A percentile compares a stretch with the other conserved stretches of the same genome.
phyloP scores from a whole-genome alignment of 2,113 vertebrate genomes.

The Upupa epops region DNA sequence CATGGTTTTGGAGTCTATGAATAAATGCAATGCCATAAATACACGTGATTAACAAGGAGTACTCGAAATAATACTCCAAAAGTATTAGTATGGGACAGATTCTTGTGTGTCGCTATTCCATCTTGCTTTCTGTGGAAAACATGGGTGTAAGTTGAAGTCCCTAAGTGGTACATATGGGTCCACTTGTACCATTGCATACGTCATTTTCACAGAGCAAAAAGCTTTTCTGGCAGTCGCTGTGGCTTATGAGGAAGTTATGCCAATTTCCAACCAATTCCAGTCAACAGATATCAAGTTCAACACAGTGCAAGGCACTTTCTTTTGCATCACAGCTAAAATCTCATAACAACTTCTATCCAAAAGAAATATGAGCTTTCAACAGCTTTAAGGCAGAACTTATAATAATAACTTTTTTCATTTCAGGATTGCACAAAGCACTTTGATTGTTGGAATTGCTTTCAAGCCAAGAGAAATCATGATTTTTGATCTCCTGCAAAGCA shows the following conservation, averaged over 20 bases:
- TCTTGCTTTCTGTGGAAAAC: neutral
- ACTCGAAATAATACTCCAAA: neutral
- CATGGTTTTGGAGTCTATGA: neutral
- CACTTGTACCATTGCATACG: neutral
- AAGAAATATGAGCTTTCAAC: conserved; percentile 31
- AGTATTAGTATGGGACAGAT: neutral
- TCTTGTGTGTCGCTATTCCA: neutral
- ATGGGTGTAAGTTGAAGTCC: neutral
- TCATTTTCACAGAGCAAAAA: neutral
- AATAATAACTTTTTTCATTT: conserved; percentile 29
- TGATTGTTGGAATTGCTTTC: conserved; percentile 8
- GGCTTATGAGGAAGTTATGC: neutral
- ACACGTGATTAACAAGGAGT: neutral
- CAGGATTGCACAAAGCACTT: neutral
- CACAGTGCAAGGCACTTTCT: neutral
- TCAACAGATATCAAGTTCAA: neutral
- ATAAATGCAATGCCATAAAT: neutral
- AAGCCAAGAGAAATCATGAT: neutral
- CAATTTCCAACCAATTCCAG: neutral
- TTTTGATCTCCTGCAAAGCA: neutral
- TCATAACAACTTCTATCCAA: neutral
- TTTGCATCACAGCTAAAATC: neutral
- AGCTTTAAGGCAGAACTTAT: conserved; percentile 7
- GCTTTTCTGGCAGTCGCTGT: neutral
- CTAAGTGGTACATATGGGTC: neutral